A percentile compares a stretch with the other conserved stretches of the same genome.
These are phyloP conservation scores for Amblyopsis rosae DNA, from an alignment of 2,113 vertebrate species.

Conservation along the genomic window DNA sequence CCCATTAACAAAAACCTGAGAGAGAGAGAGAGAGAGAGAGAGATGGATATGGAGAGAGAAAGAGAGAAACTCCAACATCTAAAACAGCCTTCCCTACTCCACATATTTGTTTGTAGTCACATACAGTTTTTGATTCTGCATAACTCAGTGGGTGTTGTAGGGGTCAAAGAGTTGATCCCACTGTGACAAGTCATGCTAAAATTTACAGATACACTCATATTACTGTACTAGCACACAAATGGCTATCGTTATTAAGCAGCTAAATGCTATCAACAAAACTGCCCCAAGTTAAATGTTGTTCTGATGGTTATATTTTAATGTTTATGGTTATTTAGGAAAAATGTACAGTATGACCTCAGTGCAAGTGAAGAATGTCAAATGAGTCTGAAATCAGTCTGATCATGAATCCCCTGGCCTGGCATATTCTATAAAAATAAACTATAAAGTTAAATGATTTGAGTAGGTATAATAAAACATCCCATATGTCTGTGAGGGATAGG, in stretches of 20 bases:
- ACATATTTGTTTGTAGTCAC: too few species aligned
- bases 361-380: constrained; percentile 64
- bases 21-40: too few species aligned
- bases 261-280: constrained; percentile 37
- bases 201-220: too few species aligned
- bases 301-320: constrained; percentile 5
- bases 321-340: constrained; percentile 66
- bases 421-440: constrained; percentile 56
- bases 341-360: constrained; percentile 71
- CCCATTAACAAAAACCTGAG: too few species aligned
- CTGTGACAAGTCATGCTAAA: too few species aligned
- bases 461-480: constrained; percentile 51
- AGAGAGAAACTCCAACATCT: too few species aligned
- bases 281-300: neutral
- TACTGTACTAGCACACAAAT: too few species aligned
- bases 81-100: too few species aligned
- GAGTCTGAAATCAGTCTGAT: constrained; percentile 25
- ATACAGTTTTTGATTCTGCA: too few species aligned
- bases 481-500: constrained; percentile 52
- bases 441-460: constrained; percentile 39
- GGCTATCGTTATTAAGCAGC: neutral
- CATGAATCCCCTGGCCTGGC: constrained; percentile 31
- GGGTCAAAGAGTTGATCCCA: too few species aligned
- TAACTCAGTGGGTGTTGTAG: too few species aligned
- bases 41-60: too few species aligned